These are phyloP conservation scores for Barypeithes pellucidus DNA, from an alignment of 2,888 invertebrate genomes.

Conservation along the genomic window DNA sequence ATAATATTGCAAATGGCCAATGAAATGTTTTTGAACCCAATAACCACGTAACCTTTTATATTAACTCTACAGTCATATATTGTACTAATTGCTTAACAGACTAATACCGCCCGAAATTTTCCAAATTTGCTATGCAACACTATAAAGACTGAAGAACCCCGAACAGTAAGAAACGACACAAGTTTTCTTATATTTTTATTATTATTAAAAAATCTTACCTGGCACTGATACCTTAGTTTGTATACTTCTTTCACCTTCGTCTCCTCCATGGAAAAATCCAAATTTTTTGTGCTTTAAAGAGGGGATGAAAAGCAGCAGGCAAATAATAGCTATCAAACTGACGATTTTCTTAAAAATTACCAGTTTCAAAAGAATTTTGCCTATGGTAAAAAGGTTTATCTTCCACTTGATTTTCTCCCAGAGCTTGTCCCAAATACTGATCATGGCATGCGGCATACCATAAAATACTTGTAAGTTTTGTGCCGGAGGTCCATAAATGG, in stretches of 20 bases:
- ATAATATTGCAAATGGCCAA: too few relatives aligned
- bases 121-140: too few relatives aligned
- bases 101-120: too few relatives aligned
- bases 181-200: background rate
- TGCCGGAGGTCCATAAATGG: constrained; percentile 60
- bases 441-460: constrained; percentile 74
- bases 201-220: constrained; percentile 25
- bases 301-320: constrained; percentile 83
- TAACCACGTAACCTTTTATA: too few relatives aligned
- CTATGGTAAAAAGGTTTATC: constrained; percentile 80
- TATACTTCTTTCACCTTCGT: constrained; percentile 23
- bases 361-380: constrained; percentile 83
- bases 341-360: constrained; percentile 87
- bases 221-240: background rate
- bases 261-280: constrained; percentile 24
- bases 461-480: constrained; percentile 66
- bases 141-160: too few relatives aligned
- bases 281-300: constrained; percentile 63
- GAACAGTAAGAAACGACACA: background rate
- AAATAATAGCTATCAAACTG: constrained; percentile 84
- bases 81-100: too few relatives aligned
- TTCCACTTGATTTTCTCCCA: constrained; percentile 81
- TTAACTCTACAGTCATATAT: too few relatives aligned
- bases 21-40: too few relatives aligned
- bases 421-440: constrained; percentile 76